Percentiles rank a stretch among this genome's conserved stretches.
Conservation (phyloP, 2,113 vertebrate species). For the Eulemur rufifrons region DNA sequence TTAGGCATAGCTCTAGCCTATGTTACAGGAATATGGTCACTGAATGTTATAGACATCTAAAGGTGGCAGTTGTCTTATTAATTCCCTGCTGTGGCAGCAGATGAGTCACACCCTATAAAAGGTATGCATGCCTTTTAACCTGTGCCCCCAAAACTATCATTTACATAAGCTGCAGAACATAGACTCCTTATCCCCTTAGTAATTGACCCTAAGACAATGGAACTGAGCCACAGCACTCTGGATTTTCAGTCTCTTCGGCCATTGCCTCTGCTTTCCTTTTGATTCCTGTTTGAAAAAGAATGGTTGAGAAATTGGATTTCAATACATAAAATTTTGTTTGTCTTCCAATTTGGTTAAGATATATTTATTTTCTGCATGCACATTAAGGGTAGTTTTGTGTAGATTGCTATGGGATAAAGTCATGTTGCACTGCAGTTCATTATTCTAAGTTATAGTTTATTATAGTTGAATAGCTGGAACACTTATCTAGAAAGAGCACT, state of each 20-base stretch:
- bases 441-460: conserved; percentile 5
- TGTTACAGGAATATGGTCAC: not conserved
- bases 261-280: conserved; percentile 5
- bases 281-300: conserved; percentile 47
- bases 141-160: not conserved
- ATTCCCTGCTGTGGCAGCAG: not conserved
- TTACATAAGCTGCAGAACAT: not conserved
- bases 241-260: not conserved
- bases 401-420: not conserved
- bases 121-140: not conserved
- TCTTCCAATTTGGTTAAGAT: conserved; percentile 32
- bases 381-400: not conserved
- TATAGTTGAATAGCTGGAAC: not conserved
- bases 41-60: not conserved
- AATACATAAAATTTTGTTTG: conserved; percentile 22
- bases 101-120: not conserved
- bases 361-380: not conserved
- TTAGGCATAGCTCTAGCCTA: not conserved
- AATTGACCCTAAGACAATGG: not conserved
- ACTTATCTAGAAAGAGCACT: conserved; percentile 34
- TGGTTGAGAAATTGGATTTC: conserved; percentile 42
- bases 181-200: not conserved
- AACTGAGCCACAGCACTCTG: not conserved
- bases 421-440: not conserved
- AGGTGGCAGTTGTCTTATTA: not conserved